These are phyloP conservation scores for Melospiza melodia DNA, from an alignment of 2,113 vertebrate genomes.

Conservation along the genomic window DNA sequence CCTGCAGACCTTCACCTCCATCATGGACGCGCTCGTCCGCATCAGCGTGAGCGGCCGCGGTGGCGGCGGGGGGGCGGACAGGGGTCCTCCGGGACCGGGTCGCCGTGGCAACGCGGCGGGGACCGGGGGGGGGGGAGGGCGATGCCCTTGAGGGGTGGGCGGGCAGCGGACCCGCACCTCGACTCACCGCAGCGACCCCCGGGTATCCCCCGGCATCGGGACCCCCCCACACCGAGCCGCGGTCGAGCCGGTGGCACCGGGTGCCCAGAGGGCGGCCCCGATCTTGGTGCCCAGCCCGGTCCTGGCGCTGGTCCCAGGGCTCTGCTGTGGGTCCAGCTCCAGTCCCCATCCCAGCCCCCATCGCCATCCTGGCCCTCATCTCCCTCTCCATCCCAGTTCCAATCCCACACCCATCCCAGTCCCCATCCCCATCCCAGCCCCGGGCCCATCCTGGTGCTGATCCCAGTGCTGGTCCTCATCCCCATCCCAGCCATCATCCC, in stretches of 20 bases:
- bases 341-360: not conserved
- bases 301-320: not conserved
- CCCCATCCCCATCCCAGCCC: not conserved
- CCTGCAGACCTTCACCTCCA: conserved; percentile 89
- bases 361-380: not conserved
- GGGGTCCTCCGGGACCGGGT: not conserved
- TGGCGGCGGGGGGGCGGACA: not conserved
- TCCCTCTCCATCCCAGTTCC: not conserved
- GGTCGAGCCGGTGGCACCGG: not conserved
- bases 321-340: too few species aligned
- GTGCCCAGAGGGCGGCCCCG: too few species aligned
- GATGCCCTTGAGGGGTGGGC: not conserved
- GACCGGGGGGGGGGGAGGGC: not conserved
- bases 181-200: not conserved
- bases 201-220: not conserved
- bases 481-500: too few species aligned
- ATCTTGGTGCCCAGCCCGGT: not conserved
- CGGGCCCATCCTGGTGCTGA: not conserved
- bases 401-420: not conserved
- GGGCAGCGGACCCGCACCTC: not conserved
- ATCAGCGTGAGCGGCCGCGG: conserved; percentile 85
- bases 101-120: not conserved
- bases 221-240: not conserved
- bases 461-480: not conserved
- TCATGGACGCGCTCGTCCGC: conserved; percentile 93